Base-by-base conservation (phyloP, 2,888 invertebrate genomes). In the Scaptomyza cyrtandrae region DNA sequence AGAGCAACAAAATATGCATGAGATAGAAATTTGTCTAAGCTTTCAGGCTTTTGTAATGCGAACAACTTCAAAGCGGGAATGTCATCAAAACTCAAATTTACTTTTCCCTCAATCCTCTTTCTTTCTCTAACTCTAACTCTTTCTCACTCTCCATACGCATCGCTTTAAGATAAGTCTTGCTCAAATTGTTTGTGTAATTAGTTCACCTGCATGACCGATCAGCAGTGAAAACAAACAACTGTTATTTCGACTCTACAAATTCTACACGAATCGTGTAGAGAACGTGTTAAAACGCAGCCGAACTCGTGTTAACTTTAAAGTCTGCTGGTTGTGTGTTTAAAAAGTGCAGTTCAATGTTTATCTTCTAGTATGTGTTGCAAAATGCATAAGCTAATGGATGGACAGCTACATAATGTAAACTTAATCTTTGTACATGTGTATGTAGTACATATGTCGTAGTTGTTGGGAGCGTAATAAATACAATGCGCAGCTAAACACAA, bases 31-130 rank as follows among this genome's bases (percentile, higher is more conserved):
- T 67, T 65, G 78, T 72, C 81, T 86, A 84, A 83, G 85, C 85
- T 72, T 74, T 68, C 53, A 19, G 54, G 35, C 62, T 70, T 75
- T 75, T 86, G 85, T 86, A 86, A 88, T 83, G 75, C 68, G 78
- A 86, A 56, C 76, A 69, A 86, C 85, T 86, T 88, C 85, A 86
- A 86, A 86, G 85, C 59, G 68, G 64, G 86, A 86, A 86, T 88
- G 63, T 72, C 67, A 39, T 80, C 86, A 54, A 55, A 83, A 65
- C 63, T 69, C 64, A 66, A 60, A 71, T 59, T 56, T 39, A 11
- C 66, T 16, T 37, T 13, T 10, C 29, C 48, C 29, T 13, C 35
- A 10, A 24, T 24, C 24, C 24, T 24, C 35, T 33, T 19, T 3
- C n/a, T 13, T 27, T 7, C 27, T n/a, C 27, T 7, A 3, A 6